phyloP scores from a whole-genome alignment of 2,888 invertebrate species.

The Orthosia gothica region DNA sequence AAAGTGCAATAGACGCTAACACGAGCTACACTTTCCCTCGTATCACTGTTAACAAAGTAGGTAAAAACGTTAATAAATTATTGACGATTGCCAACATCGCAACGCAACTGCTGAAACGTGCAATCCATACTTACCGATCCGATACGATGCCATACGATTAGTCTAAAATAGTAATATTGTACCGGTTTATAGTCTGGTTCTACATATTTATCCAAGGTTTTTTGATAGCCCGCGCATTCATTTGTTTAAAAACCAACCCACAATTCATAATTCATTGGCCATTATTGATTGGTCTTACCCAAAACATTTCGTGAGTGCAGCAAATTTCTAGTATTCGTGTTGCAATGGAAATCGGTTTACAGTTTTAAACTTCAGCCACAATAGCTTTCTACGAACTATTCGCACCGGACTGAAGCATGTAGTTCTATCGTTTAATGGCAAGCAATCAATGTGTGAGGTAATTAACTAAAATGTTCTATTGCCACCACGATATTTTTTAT shows the following conservation, averaged over 20 bases:
- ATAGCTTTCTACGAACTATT: conserved; percentile 55
- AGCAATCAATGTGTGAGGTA: conserved; percentile 37
- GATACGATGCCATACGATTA: conserved; percentile 65
- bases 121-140: conserved; percentile 70
- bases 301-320: conserved; percentile 54
- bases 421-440: conserved; percentile 17
- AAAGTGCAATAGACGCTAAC: conserved; percentile 50
- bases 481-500: conserved; percentile 42
- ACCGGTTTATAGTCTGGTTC: conserved; percentile 63
- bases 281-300: conserved; percentile 55
- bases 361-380: conserved; percentile 52
- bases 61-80: conserved; percentile 73
- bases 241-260: conserved; percentile 61
- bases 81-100: conserved; percentile 71
- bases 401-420: conserved; percentile 18
- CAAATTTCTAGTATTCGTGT: conserved; percentile 52
- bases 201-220: conserved; percentile 69
- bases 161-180: conserved; percentile 59
- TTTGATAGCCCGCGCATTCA: conserved; percentile 57
- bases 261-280: conserved; percentile 26
- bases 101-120: conserved; percentile 71
- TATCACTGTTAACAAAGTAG: conserved; percentile 66
- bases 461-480: conserved; percentile 44
- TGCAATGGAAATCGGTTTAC: conserved; percentile 56
- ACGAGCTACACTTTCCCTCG: conserved; percentile 67